Evolutionary conservation across 2,113 vertebrate genomes (phyloP).

Genomic region (Leptosomus discolor): DNA sequence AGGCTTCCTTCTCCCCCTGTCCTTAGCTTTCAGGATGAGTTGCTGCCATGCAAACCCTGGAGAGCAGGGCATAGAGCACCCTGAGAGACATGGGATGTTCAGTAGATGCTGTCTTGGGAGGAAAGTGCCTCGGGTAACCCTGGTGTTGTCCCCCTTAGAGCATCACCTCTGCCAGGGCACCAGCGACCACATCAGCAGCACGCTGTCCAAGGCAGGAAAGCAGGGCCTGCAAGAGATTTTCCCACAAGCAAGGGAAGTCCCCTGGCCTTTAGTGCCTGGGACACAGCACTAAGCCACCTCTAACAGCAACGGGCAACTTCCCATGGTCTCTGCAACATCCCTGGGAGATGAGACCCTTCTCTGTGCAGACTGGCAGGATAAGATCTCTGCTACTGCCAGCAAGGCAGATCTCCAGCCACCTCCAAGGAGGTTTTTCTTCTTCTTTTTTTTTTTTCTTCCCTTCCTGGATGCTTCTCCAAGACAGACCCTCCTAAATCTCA

Average conservation of each 20-base stretch:
- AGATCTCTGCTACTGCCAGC: neutral
- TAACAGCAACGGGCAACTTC: neutral
- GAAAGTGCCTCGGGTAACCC: neutral
- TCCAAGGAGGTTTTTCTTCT: neutral
- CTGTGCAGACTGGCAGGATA: neutral
- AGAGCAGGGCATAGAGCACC: neutral
- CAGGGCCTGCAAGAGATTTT: neutral
- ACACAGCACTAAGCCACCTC: rapidly evolving
- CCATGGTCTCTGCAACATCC: neutral
- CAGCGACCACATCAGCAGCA: neutral
- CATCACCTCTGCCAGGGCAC: neutral
- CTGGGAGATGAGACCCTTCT: neutral
- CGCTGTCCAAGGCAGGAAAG: neutral
- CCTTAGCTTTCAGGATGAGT: neutral
- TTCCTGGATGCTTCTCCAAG: slow-evolving; percentile 27
- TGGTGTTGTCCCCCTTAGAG: neutral
- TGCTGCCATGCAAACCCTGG: neutral
- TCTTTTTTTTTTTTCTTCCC: rapidly evolving
- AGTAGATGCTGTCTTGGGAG: neutral
- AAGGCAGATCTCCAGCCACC: neutral
- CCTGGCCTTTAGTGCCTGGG: neutral
- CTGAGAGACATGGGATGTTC: rapidly evolving
- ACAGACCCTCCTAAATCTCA: slow-evolving; percentile 28
- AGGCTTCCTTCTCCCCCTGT: neutral
- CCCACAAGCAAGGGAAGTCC: rapidly evolving